A percentile compares a stretch with the other conserved stretches of the same genome.
phyloP scores from a whole-genome alignment of 2,797 vertebrate species.

The Myripristis murdjan region DNA sequence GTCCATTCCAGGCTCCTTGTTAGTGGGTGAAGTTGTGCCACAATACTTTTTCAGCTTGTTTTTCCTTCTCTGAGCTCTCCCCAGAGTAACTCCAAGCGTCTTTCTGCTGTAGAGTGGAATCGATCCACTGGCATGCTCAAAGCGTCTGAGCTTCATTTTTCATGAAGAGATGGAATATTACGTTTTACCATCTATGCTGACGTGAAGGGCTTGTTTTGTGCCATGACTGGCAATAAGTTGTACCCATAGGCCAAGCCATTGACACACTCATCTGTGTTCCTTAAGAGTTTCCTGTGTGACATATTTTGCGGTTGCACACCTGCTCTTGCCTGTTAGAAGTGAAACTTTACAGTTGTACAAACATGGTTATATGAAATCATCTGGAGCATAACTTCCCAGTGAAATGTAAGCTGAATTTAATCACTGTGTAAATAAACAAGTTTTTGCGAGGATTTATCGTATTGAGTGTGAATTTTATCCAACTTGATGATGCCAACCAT shows the following conservation, averaged over 20 bases:
- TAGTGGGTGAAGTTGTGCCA: background rate
- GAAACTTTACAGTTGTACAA: too few relatives aligned
- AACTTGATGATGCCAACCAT: too few relatives aligned
- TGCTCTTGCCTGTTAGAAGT: too few relatives aligned
- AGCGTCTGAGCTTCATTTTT: background rate
- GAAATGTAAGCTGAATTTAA: too few relatives aligned
- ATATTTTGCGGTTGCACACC: too few relatives aligned
- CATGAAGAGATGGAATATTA: background rate
- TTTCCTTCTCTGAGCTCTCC: constrained; percentile 8
- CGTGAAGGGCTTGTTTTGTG: background rate
- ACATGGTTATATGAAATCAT: too few relatives aligned
- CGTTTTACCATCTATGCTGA: background rate
- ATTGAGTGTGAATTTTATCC: too few relatives aligned
- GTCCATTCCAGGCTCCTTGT: constrained; percentile 14
- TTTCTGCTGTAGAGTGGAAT: background rate
- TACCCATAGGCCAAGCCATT: background rate
- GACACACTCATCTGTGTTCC: background rate
- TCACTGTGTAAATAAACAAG: too few relatives aligned
- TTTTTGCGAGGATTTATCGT: too few relatives aligned
- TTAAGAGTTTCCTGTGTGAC: too few relatives aligned
- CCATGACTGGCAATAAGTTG: background rate
- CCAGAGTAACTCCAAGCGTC: background rate
- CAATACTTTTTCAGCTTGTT: background rate
- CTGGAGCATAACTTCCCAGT: too few relatives aligned
- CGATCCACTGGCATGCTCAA: background rate